These are phyloP conservation scores for Gryllus longicercus DNA, from an alignment of 2,888 invertebrate genomes.

Conservation along the genomic window DNA sequence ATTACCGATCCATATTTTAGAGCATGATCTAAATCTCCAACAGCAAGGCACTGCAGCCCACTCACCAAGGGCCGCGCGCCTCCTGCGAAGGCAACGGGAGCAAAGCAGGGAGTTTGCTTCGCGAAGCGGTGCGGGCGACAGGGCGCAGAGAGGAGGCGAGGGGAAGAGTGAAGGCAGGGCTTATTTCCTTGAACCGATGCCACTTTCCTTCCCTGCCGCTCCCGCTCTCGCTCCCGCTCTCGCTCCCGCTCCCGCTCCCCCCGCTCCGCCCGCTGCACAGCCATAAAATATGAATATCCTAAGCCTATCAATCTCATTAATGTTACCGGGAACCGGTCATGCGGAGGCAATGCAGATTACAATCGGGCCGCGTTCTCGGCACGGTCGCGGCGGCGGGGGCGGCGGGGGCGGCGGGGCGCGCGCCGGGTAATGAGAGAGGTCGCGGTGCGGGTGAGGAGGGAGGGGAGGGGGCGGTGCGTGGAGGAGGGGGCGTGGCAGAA, in stretches of 20 bases:
- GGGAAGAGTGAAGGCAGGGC: conserved; percentile 20
- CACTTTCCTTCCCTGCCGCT: conserved; percentile 24
- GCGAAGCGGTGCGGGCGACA: neutral
- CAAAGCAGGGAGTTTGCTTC: neutral
- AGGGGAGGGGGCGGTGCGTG: conserved; percentile 34
- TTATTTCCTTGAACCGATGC: conserved; percentile 33
- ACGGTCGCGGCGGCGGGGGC: conserved; percentile 38
- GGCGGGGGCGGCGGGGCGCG: conserved; percentile 36
- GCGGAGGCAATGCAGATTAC: conserved; percentile 49
- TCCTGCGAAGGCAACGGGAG: neutral
- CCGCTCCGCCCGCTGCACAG: conserved; percentile 19
- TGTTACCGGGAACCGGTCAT: conserved; percentile 35
- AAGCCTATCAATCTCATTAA: conserved; percentile 37
- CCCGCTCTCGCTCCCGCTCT: no score
- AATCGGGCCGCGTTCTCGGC: conserved; percentile 38
- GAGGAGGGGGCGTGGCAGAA: conserved; percentile 37
- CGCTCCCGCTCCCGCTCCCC: neutral
- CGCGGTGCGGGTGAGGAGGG: conserved; percentile 39
- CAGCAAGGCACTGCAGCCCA: neutral
- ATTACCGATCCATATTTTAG: no score
- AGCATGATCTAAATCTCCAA: no score
- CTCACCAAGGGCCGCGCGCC: neutral
- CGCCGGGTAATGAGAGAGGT: conserved; percentile 37
- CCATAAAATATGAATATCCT: conserved; percentile 37
- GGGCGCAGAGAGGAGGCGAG: neutral